These are phyloP conservation scores for Anthophora plumipes DNA, from an alignment of 2,888 invertebrate genomes.

Conservation along the genomic window DNA sequence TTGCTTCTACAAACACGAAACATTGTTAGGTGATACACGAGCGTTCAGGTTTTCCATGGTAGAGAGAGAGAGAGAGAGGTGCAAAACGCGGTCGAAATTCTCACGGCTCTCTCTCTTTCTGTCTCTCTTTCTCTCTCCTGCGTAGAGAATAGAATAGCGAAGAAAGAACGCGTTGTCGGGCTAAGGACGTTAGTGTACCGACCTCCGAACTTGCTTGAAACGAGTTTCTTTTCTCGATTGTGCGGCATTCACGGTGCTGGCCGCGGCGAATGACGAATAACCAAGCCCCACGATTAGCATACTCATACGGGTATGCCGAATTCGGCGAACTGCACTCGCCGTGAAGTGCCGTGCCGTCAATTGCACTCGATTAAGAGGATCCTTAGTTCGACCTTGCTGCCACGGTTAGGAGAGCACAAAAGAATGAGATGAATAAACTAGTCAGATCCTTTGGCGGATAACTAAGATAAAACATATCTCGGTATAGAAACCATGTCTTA, in stretches of 20 bases:
- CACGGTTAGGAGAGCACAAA: slow-evolving; percentile 49
- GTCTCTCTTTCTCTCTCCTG: slow-evolving; percentile 1
- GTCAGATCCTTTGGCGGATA: slow-evolving; percentile 28
- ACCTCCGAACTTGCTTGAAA: slow-evolving; percentile 64
- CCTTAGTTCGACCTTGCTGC: slow-evolving; percentile 58
- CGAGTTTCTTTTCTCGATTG: slow-evolving; percentile 63
- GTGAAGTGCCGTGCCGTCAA: slow-evolving; percentile 83
- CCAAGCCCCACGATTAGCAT: slow-evolving; percentile 68
- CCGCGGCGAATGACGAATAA: slow-evolving; percentile 64
- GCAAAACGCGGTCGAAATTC: slow-evolving; percentile 1
- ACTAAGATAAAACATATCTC: slow-evolving; percentile 14
- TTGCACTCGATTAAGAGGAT: slow-evolving; percentile 64
- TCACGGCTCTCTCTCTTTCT: slow-evolving; percentile 50
- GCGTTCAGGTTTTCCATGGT: not conserved
- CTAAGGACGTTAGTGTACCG: slow-evolving; percentile 48
- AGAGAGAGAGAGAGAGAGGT: not conserved
- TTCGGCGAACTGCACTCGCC: slow-evolving; percentile 69
- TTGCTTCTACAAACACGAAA: slow-evolving; percentile 14
- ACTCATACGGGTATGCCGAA: slow-evolving; percentile 70
- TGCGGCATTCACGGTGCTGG: slow-evolving; percentile 41
- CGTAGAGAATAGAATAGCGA: slow-evolving; percentile 9
- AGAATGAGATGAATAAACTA: slow-evolving; percentile 47
- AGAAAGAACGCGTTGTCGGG: slow-evolving; percentile 46
- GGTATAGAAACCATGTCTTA: not conserved
- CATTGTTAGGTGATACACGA: not conserved